Percentiles rank a stretch among this genome's conserved stretches.
Evolutionary conservation across 30 jellyfish, hydroid and myxozoan species (phyloP).

Genomic region (Nemopilema nomurai): DNA sequence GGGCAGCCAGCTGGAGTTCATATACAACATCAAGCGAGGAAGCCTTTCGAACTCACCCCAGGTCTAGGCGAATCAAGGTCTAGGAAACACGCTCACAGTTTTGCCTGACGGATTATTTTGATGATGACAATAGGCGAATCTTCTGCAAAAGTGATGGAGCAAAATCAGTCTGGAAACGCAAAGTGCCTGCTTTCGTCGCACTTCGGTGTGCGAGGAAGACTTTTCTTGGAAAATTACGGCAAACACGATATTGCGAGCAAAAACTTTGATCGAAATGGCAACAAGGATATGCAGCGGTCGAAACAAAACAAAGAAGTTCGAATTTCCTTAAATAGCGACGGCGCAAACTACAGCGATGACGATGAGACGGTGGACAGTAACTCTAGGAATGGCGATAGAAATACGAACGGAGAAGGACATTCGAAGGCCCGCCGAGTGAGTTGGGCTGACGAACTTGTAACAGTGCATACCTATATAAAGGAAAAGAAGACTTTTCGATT

Average conservation of each 20-base stretch:
- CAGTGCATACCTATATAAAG: conserved; percentile 56
- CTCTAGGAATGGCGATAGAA: neutral
- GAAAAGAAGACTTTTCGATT: conserved; percentile 38
- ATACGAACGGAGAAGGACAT: conserved; percentile 1
- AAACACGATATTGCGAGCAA: neutral
- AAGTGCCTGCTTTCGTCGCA: neutral
- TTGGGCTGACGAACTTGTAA: conserved; percentile 77
- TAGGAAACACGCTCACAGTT: too few relatives aligned
- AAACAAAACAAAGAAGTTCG: neutral
- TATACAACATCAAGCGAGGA: neutral
- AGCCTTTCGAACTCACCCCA: neutral
- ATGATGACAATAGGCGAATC: too few relatives aligned
- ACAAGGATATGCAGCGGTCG: neutral
- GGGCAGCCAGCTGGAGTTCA: neutral
- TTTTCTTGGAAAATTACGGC: neutral
- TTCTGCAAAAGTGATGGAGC: too few relatives aligned
- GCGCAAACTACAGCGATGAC: conserved; percentile 1
- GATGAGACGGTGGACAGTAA: conserved; percentile 6
- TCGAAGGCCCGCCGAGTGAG: conserved; percentile 50
- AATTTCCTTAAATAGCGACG: neutral
- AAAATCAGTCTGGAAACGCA: neutral
- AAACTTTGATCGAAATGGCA: neutral
- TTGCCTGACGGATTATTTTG: too few relatives aligned
- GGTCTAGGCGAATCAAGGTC: neutral
- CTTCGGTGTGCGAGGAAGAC: neutral